Base-by-base conservation (phyloP, 2,797 vertebrate species). In the Zenarchopterus dispar region DNA sequence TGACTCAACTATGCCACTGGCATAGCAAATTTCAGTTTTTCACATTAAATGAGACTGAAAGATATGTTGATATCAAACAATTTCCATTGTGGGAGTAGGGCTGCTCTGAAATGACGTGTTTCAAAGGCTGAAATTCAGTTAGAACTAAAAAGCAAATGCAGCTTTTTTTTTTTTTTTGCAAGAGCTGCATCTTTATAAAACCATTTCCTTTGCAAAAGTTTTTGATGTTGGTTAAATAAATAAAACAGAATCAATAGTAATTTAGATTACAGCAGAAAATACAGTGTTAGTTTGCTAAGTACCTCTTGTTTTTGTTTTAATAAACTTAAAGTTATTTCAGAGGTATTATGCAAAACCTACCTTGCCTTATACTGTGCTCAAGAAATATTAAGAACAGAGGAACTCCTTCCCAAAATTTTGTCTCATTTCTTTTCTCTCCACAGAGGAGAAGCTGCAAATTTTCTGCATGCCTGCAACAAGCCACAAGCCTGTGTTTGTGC, bases 1-100 rank as follows among this genome's bases (percentile, higher is more conserved):
- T 73, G 80, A 85, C 60, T 84, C 81, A 80, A 54, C 22, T 17
- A 5, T 62, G 6, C 73, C 70, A 24, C 44, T 63, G 10, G 1
- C n/a, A 22, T 18, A 15, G 4, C 49, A 49, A 56, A 45, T 21
- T n/a, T 45, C 17, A 22, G 43, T 24, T 51, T 67, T 75, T 67
- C 5, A 53, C 3, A 19, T 58, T 39, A 67, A 71, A 39, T 13
- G 13, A 18, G 19, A 5, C 11, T 2, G 3, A 61, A 73, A 52
- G 36, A 53, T 8, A 11, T 28, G 63, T 55, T 45, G 42, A 59
- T 70, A 41, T 71, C 36, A 52, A 67, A 70, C 21, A 56, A n/a
- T 56, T 75, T 82, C 77, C 58, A 4, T 16, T 50, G 70, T 18
- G 81, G 71, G 70, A 49, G 80, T 28, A 52, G 45, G 59, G 52